These are phyloP conservation scores for Myrmecophaga tridactyla DNA, from an alignment of 2,113 vertebrate genomes.

Conservation along the genomic window DNA sequence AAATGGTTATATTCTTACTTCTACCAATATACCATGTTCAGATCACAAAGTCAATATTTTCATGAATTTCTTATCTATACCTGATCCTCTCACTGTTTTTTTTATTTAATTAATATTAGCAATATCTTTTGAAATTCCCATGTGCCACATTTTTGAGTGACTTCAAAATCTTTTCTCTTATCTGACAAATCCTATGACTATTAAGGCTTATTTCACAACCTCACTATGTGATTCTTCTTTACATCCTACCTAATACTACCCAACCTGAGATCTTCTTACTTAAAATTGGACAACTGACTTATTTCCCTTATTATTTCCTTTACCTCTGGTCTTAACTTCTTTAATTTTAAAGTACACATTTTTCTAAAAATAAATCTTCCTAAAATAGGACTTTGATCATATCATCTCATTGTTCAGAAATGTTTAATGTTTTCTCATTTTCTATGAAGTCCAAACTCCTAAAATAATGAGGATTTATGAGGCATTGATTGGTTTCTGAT, in stretches of 20 bases:
- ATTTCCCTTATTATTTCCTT: background rate
- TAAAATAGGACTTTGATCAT: background rate
- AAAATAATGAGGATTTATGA: background rate
- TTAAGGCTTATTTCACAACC: background rate
- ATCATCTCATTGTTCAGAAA: background rate
- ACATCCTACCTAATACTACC: background rate
- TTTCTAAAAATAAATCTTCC: background rate
- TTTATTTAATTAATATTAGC: background rate
- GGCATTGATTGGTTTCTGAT: background rate
- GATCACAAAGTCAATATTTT: background rate
- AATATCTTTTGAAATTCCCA: background rate
- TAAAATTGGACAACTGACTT: background rate
- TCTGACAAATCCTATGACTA: background rate
- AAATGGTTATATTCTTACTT: background rate
- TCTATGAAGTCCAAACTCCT: background rate
- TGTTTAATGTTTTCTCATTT: background rate
- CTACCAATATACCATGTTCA: background rate
- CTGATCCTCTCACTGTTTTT: background rate
- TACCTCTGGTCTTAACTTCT: background rate
- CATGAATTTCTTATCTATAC: background rate
- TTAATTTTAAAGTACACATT: background rate
- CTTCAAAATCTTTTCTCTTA: background rate
- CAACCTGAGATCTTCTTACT: background rate
- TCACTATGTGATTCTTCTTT: background rate
- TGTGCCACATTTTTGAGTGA: background rate